These are phyloP conservation scores for Chromoteleia sp. DNA, from an alignment of 2,888 invertebrate species.

Conservation along the genomic window DNA sequence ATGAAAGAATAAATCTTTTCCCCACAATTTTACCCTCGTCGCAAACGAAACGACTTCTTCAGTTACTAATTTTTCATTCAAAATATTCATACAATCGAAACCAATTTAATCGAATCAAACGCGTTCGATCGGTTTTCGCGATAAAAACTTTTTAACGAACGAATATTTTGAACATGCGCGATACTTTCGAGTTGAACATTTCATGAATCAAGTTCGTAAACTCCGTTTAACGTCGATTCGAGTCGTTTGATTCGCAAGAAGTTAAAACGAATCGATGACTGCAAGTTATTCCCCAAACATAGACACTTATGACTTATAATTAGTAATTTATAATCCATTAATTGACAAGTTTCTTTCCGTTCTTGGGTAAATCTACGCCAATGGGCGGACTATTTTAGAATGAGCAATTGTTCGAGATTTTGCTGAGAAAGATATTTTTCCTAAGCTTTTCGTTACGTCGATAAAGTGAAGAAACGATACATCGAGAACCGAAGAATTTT, in stretches of 20 bases:
- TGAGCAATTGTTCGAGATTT: conserved; percentile 59
- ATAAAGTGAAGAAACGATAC: too few species aligned
- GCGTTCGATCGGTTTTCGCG: conserved; percentile 4
- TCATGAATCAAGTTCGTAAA: not conserved
- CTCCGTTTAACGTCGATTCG: not conserved
- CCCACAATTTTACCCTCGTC: conserved; percentile 23
- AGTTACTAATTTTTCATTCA: not conserved
- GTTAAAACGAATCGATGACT: conserved; percentile 27
- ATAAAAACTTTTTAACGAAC: not conserved
- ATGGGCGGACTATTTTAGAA: conserved; percentile 66
- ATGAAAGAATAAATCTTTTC: conserved; percentile 50
- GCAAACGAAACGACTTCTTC: conserved; percentile 40
- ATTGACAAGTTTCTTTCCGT: conserved; percentile 59
- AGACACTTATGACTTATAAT: conserved; percentile 38
- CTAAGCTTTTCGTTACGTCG: not conserved
- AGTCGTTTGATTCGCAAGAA: conserved; percentile 53
- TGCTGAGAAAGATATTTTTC: conserved; percentile 36
- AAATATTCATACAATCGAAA: not conserved
- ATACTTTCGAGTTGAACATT: conserved; percentile 32
- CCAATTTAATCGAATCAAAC: not conserved
- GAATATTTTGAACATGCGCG: not conserved
- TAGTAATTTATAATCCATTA: conserved; percentile 55
- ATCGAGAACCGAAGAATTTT: too few species aligned
- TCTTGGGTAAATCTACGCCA: conserved; percentile 51
- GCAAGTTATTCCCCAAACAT: conserved; percentile 17